Conservation (phyloP, 2,888 invertebrate species). For the Pterostichus niger region DNA sequence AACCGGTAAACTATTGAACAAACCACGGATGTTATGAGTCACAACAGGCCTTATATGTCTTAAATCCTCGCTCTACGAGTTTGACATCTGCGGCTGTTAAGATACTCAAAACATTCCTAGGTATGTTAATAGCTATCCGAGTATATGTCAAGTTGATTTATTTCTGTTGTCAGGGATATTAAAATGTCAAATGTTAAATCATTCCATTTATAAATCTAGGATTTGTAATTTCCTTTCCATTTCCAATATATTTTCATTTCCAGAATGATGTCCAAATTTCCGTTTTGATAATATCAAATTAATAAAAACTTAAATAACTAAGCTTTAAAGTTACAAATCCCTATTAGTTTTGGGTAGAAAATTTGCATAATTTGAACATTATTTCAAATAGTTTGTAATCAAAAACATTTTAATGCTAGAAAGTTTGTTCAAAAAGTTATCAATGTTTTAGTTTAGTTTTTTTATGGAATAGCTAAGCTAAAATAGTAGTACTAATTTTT, state of each 20-base stretch:
- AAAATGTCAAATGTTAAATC: slow-evolving; percentile 11
- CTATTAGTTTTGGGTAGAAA: not conserved
- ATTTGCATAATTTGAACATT: slow-evolving; percentile 7
- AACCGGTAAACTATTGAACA: too few species aligned
- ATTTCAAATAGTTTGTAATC: slow-evolving; percentile 3
- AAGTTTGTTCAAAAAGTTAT: too few species aligned
- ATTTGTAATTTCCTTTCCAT: slow-evolving; percentile 21
- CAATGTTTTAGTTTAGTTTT: too few species aligned
- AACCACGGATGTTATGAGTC: too few species aligned
- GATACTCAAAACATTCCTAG: too few species aligned
- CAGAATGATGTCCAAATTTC: slow-evolving; percentile 4
- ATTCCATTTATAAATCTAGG: slow-evolving; percentile 2
- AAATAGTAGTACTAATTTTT: too few species aligned
- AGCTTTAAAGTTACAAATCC: not conserved
- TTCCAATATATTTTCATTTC: slow-evolving; percentile 26
- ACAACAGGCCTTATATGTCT: too few species aligned
- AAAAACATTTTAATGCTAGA: not conserved
- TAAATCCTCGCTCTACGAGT: too few species aligned
- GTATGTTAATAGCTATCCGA: too few species aligned
- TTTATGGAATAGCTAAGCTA: too few species aligned
- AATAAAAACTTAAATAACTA: slow-evolving; percentile 3
- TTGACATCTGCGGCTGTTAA: too few species aligned
- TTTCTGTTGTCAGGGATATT: not conserved
- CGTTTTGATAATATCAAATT: not conserved
- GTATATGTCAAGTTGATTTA: too few species aligned